These are phyloP conservation scores for Centropus bengalensis DNA, from an alignment of 2,113 vertebrate species.

Conservation along the genomic window DNA sequence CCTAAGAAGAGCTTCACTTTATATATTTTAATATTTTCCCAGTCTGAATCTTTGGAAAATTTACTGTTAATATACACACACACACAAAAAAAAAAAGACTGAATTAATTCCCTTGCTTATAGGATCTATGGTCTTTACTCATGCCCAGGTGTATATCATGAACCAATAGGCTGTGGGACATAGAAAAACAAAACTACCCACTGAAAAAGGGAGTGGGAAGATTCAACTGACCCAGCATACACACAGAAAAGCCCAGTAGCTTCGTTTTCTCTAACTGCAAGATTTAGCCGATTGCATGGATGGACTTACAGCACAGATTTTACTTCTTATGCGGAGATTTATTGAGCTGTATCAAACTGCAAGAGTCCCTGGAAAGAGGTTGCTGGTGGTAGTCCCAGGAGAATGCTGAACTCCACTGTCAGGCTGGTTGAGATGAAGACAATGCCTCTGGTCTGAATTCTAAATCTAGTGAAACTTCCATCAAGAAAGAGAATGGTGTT, in stretches of 20 bases:
- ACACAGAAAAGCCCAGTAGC: neutral
- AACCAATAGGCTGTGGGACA: neutral
- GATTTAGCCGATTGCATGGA: neutral
- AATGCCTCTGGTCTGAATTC: constrained; percentile 1
- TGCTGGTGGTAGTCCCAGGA: constrained; percentile 10
- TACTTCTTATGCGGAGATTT: neutral
- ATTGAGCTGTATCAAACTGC: constrained; percentile 13
- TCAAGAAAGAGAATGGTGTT: neutral
- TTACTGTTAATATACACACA: neutral
- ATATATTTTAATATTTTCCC: neutral
- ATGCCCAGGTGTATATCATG: neutral
- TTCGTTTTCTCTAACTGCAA: neutral
- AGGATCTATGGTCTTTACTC: neutral
- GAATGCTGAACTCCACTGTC: neutral
- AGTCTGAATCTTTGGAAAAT: neutral
- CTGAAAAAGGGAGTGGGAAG: neutral
- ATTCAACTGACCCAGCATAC: neutral
- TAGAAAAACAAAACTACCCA: neutral
- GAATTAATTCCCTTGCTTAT: neutral
- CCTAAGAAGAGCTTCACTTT: neutral
- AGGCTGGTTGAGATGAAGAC: neutral
- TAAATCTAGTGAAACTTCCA: neutral
- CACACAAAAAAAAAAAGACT: neutral
- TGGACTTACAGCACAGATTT: constrained; percentile 25
- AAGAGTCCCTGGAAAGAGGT: neutral